Evolutionary conservation across 1,140 invertebrate genomes (phyloP).

Genomic region (Aphis gossypii): DNA sequence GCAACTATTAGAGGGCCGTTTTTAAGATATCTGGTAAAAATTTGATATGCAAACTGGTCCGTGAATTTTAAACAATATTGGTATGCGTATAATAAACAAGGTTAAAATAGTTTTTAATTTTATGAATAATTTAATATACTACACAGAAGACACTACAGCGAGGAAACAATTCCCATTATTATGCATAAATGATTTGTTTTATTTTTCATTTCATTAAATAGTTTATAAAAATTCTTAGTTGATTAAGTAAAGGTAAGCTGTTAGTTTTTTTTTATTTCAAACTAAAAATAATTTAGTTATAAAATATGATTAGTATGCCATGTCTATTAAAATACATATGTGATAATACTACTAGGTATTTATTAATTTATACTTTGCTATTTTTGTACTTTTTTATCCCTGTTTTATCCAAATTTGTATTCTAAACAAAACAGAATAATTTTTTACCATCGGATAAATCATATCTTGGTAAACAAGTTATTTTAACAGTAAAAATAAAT

Average conservation of each 20-base stretch:
- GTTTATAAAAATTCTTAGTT: background rate
- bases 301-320: background rate
- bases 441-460: too few relatives aligned
- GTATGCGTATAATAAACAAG: too few relatives aligned
- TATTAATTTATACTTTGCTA: too few relatives aligned
- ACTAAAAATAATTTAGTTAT: background rate
- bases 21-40: background rate
- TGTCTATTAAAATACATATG: background rate
- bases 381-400: too few relatives aligned
- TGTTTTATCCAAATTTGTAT: too few relatives aligned
- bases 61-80: too few relatives aligned
- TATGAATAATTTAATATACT: background rate
- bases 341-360: too few relatives aligned
- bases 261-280: background rate
- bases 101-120: background rate
- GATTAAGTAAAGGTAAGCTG: background rate
- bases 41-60: background rate
- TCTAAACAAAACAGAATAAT: too few relatives aligned
- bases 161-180: background rate
- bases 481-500: too few relatives aligned
- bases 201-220: background rate
- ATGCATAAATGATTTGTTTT: background rate
- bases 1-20: background rate
- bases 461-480: too few relatives aligned
- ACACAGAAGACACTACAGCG: background rate